phyloP scores from a whole-genome alignment of 2,797 vertebrate genomes.

The Syngnathus rostellatus region DNA sequence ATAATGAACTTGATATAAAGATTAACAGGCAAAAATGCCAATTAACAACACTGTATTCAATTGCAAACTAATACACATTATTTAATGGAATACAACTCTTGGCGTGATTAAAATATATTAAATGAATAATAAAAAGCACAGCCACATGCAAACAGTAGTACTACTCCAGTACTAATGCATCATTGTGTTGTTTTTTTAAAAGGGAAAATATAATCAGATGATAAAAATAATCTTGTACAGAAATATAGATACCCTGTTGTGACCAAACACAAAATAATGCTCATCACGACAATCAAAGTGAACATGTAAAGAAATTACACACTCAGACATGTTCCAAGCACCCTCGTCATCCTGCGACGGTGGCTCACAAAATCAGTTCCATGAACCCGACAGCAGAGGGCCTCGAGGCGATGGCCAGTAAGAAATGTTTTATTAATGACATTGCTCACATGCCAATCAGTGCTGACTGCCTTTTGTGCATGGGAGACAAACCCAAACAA shows the following conservation, averaged over 20 bases:
- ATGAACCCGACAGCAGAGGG: constrained; percentile 59
- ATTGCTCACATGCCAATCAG: constrained; percentile 15
- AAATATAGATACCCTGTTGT: neutral
- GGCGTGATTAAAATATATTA: neutral
- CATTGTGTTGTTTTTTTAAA: neutral
- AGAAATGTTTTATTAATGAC: constrained; percentile 53
- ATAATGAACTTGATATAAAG: neutral
- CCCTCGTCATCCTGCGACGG: constrained; percentile 17
- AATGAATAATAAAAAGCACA: neutral
- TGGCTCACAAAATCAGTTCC: constrained; percentile 31
- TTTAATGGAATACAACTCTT: neutral
- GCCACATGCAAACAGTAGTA: neutral
- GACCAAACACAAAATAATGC: neutral
- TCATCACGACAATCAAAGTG: neutral
- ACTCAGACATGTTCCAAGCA: neutral
- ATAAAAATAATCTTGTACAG: neutral
- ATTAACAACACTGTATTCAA: neutral
- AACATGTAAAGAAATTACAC: too few relatives aligned
- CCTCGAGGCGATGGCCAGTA: constrained; percentile 56
- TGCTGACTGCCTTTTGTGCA: constrained; percentile 14
- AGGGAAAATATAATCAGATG: neutral
- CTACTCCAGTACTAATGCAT: neutral
- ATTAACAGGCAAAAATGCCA: too few relatives aligned
- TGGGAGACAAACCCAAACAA: too few relatives aligned
- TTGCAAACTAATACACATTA: neutral